These are phyloP conservation scores for Nibea albiflora DNA, from an alignment of 2,113 vertebrate genomes.

Conservation along the genomic window DNA sequence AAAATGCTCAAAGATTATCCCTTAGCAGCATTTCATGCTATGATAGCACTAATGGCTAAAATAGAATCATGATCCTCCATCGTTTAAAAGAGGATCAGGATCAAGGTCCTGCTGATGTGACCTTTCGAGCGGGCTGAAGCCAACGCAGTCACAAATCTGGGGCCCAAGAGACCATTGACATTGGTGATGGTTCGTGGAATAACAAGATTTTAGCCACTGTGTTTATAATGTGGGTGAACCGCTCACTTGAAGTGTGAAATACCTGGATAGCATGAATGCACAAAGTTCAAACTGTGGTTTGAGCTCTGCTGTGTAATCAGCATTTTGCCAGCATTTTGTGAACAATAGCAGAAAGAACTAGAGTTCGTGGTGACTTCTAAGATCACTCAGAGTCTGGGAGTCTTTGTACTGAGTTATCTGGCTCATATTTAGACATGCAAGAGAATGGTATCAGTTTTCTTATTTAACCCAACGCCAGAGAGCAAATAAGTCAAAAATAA, in stretches of 20 bases:
- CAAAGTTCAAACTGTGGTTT: not conserved
- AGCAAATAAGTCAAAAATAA: not conserved
- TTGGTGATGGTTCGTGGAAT: slow-evolving; percentile 15
- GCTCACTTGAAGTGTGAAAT: not conserved
- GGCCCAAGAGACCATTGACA: slow-evolving; percentile 31
- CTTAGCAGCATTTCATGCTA: slow-evolving; percentile 57
- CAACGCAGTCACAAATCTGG: slow-evolving; percentile 39
- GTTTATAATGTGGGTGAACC: slow-evolving; percentile 11
- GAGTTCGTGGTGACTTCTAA: too few species aligned
- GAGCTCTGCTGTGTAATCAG: not conserved
- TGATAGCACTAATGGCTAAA: slow-evolving; percentile 68
- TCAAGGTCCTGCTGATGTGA: slow-evolving; percentile 60
- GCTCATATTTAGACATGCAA: not conserved
- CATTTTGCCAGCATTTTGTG: not conserved
- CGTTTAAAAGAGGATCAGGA: slow-evolving; percentile 71
- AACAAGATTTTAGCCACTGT: not conserved
- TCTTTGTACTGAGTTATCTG: not conserved
- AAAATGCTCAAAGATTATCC: slow-evolving; percentile 65
- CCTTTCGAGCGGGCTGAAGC: slow-evolving; percentile 52
- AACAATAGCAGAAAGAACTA: not conserved
- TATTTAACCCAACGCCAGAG: not conserved
- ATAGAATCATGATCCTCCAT: slow-evolving; percentile 61
- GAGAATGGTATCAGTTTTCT: not conserved
- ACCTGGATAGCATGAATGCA: not conserved
- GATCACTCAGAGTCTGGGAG: not conserved